A percentile compares a stretch with the other conserved stretches of the same genome.
Conservation (phyloP, 1,140 invertebrate genomes). For the Plutomurus gul region DNA sequence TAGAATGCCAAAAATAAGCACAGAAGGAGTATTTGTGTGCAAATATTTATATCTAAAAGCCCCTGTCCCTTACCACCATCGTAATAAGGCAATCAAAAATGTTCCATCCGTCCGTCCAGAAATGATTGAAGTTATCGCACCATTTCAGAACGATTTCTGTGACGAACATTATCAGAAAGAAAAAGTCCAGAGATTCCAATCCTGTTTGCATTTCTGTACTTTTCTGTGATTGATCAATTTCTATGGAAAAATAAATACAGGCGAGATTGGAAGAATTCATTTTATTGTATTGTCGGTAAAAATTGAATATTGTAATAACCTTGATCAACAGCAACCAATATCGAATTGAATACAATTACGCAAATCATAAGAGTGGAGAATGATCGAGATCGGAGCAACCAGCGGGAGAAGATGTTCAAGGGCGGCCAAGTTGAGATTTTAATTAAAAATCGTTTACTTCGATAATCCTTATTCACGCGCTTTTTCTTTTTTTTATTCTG, state of each 20-base stretch:
- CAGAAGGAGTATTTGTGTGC: too few species aligned
- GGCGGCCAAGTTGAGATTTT: constrained; percentile 41
- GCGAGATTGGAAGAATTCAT: not conserved
- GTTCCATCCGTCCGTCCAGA: constrained; percentile 56
- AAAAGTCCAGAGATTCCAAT: constrained; percentile 52
- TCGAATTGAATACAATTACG: constrained; percentile 43
- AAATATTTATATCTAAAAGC: not conserved
- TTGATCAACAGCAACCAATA: constrained; percentile 32
- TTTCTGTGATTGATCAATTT: not conserved
- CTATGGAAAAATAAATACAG: not conserved
- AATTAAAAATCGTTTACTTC: constrained; percentile 43
- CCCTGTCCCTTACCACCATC: constrained; percentile 33
- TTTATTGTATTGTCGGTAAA: not conserved
- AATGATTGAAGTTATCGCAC: constrained; percentile 54
- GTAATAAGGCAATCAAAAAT: constrained; percentile 35
- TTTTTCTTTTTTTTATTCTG: too few species aligned
- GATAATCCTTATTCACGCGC: too few species aligned
- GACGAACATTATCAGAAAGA: constrained; percentile 54
- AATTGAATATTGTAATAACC: not conserved
- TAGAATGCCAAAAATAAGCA: not conserved
- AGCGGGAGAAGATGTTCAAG: constrained; percentile 43
- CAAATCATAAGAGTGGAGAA: constrained; percentile 43
- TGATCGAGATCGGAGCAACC: constrained; percentile 27
- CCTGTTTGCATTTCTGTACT: not conserved
- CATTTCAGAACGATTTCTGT: constrained; percentile 55